phyloP scores from a whole-genome alignment of 2,113 vertebrate species.

The Pionites leucogaster region DNA sequence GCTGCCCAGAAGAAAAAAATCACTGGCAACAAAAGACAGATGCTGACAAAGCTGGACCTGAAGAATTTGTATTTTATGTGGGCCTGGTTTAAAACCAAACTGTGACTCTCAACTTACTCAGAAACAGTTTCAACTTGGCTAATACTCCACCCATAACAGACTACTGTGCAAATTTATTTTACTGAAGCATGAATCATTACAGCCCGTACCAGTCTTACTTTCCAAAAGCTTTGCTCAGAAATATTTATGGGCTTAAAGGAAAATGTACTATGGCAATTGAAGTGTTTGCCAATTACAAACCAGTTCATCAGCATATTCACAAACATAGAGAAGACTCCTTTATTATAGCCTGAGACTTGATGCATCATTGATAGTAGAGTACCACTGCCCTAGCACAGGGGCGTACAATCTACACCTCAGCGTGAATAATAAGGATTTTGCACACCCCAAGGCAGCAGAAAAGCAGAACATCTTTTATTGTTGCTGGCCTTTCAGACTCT shows the following conservation, averaged over 20 bases:
- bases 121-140: conserved; percentile 40
- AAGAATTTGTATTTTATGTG: conserved; percentile 3
- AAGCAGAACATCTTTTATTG: background rate
- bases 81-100: conserved; percentile 51
- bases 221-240: conserved; percentile 25
- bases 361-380: background rate
- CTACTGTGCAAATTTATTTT: conserved; percentile 50
- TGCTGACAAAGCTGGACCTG: conserved; percentile 31
- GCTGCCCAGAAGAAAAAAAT: background rate
- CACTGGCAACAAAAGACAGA: conserved; percentile 33
- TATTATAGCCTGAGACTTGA: background rate
- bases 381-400: background rate
- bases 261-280: background rate
- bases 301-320: background rate
- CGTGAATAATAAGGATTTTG: background rate
- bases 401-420: background rate
- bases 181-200: conserved; percentile 48
- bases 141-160: conserved; percentile 35
- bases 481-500: background rate
- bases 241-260: conserved; percentile 31
- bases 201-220: background rate
- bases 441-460: background rate
- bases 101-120: conserved; percentile 40
- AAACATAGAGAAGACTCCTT: background rate
- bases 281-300: background rate